phyloP scores from a whole-genome alignment of 2,113 vertebrate genomes.

The Tachysurus vachellii region DNA sequence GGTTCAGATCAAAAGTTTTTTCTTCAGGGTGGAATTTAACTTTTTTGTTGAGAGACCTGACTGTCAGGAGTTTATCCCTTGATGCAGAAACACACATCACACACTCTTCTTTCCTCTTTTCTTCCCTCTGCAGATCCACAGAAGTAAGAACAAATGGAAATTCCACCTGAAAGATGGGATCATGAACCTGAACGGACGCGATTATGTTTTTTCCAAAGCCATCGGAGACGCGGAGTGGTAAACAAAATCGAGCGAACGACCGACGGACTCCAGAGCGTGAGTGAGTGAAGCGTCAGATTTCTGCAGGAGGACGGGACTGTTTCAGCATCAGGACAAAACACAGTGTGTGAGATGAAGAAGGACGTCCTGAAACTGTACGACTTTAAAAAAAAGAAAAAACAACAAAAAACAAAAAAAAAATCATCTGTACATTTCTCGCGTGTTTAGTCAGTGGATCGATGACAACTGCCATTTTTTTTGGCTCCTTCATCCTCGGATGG shows the following conservation, averaged over 20 bases:
- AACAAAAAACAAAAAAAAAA: not conserved
- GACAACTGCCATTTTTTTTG: constrained; percentile 12
- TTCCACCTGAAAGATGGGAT: constrained; percentile 99
- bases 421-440: constrained; percentile 29
- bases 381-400: not conserved
- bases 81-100: not conserved
- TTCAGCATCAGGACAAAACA: constrained; percentile 51
- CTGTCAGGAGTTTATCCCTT: no score
- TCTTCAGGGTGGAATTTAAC: not conserved
- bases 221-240: constrained; percentile 98
- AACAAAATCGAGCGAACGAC: constrained; percentile 57
- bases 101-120: not conserved
- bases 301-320: constrained; percentile 53
- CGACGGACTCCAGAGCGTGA: not conserved
- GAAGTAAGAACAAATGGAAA: constrained; percentile 99
- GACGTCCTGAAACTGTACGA: constrained; percentile 35
- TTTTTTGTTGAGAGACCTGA: not conserved
- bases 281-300: constrained; percentile 15
- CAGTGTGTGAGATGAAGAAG: constrained; percentile 3
- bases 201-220: constrained; percentile 99
- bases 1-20: not conserved
- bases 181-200: constrained; percentile 99
- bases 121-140: constrained; percentile 84
- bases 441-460: constrained; percentile 10
- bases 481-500: not conserved